Conservation (phyloP, 1,140 invertebrate species). For the Zaprionus ghesquierei region DNA sequence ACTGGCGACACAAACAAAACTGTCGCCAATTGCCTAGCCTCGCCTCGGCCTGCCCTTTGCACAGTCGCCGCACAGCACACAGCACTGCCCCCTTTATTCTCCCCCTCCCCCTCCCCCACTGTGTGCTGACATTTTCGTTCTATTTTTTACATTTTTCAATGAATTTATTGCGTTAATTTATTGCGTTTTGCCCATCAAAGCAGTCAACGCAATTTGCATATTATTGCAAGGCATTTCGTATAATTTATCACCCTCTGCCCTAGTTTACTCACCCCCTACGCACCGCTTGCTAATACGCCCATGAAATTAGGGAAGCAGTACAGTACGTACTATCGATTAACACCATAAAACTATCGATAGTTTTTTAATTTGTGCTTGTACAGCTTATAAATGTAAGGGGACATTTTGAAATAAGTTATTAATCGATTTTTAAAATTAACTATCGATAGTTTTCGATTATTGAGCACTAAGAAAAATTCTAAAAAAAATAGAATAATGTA, state of each 20-base stretch:
- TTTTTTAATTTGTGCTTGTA: too few species aligned
- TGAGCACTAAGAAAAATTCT: too few species aligned
- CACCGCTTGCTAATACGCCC: neutral
- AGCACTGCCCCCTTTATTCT: too few species aligned
- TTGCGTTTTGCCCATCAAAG: constrained; percentile 51
- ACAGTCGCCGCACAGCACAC: neutral
- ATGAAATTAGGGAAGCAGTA: neutral
- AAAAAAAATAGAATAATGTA: too few species aligned
- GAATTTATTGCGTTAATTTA: constrained; percentile 77
- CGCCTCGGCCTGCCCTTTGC: neutral
- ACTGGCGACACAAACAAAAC: constrained; percentile 49
- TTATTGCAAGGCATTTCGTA: constrained; percentile 59
- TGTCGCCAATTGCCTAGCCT: constrained; percentile 35
- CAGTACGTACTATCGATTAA: neutral
- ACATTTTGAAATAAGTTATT: neutral
- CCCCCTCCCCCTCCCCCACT: neutral
- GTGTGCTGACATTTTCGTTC: constrained; percentile 22
- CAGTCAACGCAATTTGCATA: constrained; percentile 61
- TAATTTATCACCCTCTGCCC: constrained; percentile 46
- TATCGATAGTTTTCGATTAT: neutral
- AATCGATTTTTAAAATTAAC: neutral
- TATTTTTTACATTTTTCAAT: constrained; percentile 24
- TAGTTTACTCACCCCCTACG: neutral
- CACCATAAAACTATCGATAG: too few species aligned
- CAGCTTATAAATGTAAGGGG: too few species aligned